Evolutionary conservation across 2,888 invertebrate genomes (phyloP).

Genomic region (Nephrocerus scutellatus): DNA sequence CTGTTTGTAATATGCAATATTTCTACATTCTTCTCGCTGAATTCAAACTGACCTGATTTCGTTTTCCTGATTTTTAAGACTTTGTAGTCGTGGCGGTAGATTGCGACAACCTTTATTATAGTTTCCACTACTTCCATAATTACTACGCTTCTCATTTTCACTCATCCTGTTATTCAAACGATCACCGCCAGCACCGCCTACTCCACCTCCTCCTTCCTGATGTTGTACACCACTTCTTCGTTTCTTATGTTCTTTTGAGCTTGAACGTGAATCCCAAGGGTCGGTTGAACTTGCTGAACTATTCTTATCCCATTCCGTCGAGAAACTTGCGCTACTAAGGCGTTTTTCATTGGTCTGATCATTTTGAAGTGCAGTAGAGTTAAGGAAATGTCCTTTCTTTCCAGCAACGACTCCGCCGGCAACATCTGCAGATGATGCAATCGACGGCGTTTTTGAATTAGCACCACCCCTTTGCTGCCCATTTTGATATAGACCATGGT

Average conservation of each 20-base stretch:
- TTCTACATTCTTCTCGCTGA: too few species aligned
- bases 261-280: constrained; percentile 32
- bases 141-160: constrained; percentile 18
- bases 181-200: constrained; percentile 24
- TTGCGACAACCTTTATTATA: constrained; percentile 15
- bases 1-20: neutral
- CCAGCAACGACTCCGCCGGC: too few species aligned
- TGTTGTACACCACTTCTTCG: too few species aligned
- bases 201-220: too few species aligned
- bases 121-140: constrained; percentile 15
- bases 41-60: constrained; percentile 30
- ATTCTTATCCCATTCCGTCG: constrained; percentile 40
- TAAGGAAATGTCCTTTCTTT: constrained; percentile 25
- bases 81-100: constrained; percentile 38
- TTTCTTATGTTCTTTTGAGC: constrained; percentile 29
- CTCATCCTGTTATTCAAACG: constrained; percentile 16
- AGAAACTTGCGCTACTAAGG: constrained; percentile 8
- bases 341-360: constrained; percentile 31
- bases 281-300: constrained; percentile 40
- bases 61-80: constrained; percentile 29
- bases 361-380: constrained; percentile 33
- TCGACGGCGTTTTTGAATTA: constrained; percentile 22
- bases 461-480: constrained; percentile 7
- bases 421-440: constrained; percentile 23
- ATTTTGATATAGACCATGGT: constrained; percentile 9